Evolutionary conservation across 1,140 invertebrate species (phyloP).

Genomic region (Trichonephila clavata): DNA sequence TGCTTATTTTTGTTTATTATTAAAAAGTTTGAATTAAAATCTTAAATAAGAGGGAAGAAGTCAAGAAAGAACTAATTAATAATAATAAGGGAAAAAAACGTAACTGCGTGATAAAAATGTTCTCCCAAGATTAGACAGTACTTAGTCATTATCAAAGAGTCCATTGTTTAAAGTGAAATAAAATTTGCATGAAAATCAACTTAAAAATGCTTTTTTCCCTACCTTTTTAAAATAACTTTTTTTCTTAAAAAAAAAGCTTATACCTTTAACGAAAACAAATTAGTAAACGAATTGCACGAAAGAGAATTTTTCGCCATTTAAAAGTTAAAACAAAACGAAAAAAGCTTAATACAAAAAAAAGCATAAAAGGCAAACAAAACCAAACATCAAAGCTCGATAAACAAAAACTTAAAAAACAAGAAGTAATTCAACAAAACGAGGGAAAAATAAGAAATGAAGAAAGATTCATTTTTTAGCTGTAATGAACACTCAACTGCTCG

Average conservation of each 20-base stretch:
- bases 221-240: background rate
- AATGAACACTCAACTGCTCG: constrained; percentile 15
- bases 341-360: constrained; percentile 40
- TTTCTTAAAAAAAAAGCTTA: constrained; percentile 24
- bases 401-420: constrained; percentile 57
- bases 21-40: constrained; percentile 21
- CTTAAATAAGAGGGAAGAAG: background rate
- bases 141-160: constrained; percentile 58
- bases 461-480: constrained; percentile 45
- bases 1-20: constrained; percentile 14
- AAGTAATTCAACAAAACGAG: constrained; percentile 46
- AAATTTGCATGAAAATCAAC: constrained; percentile 71
- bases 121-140: background rate
- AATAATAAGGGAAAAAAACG: background rate
- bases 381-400: constrained; percentile 62
- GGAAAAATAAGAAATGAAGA: constrained; percentile 13
- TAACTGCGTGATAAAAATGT: background rate
- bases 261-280: constrained; percentile 61
- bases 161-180: constrained; percentile 51
- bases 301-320: constrained; percentile 41
- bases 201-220: constrained; percentile 48
- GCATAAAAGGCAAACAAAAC: constrained; percentile 54
- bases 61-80: background rate
- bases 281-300: constrained; percentile 53
- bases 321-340: constrained; percentile 45